Percentiles rank a stretch among this genome's conserved stretches.
Conservation (phyloP, 2,113 vertebrate genomes). For the Glaucomys volans region DNA sequence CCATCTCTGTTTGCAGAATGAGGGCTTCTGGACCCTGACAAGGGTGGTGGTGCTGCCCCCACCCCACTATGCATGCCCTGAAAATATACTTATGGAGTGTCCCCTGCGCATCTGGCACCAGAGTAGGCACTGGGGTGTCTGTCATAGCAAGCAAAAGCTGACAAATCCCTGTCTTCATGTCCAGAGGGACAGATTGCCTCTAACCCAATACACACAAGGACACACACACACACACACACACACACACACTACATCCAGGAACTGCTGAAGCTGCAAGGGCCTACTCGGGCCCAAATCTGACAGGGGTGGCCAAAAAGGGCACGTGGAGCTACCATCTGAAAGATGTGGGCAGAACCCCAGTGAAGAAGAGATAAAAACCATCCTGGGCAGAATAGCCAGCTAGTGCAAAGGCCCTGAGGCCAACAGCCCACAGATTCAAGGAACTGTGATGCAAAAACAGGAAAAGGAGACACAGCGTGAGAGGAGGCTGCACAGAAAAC, state of each 20-base stretch:
- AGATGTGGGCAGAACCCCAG: not conserved
- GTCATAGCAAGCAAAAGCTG: not conserved
- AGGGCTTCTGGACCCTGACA: not conserved
- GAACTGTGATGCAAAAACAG: not conserved
- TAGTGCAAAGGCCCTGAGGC: slow-evolving; percentile 8
- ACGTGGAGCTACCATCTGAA: not conserved
- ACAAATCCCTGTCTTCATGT: not conserved
- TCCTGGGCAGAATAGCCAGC: not conserved
- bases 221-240: too few relatives aligned
- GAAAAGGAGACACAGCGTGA: not conserved
- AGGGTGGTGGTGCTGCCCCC: not conserved
- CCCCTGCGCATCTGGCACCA: not conserved
- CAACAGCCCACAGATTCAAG: not conserved
- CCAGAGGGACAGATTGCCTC: rapidly evolving
- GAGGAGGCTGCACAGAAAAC: not conserved
- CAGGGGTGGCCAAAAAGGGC: too few relatives aligned
- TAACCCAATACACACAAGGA: not conserved
- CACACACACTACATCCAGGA: too few relatives aligned
- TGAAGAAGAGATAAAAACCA: not conserved
- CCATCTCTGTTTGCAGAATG: not conserved
- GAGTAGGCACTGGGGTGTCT: not conserved
- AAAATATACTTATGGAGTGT: not conserved
- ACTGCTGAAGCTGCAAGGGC: too few relatives aligned
- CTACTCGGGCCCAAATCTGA: too few relatives aligned
- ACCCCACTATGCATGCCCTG: rapidly evolving